Base-by-base conservation (phyloP, 1,140 invertebrate species). In the Oscheius sp. region DNA sequence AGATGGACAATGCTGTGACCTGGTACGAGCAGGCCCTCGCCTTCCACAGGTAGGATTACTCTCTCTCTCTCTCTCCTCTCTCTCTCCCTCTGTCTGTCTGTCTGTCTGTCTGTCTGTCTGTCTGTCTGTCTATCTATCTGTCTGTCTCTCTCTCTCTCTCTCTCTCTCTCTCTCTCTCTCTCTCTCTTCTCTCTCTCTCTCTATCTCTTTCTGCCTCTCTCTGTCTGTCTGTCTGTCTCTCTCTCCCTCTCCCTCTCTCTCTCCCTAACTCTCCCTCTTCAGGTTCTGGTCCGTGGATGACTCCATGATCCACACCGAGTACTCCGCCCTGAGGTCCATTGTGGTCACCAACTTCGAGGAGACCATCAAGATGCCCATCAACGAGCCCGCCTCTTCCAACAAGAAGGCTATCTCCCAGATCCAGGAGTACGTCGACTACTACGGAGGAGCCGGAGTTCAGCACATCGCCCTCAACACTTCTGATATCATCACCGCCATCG, bases 231-330 rank as follows among this genome's bases (percentile, higher is more conserved):
- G n/a, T n/a, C n/a, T n/a, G n/a, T n/a, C n/a, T n/a, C n/a, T n/a
- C n/a, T n/a, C n/a, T n/a, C n/a, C 15, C 32, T n/a, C 13, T 15
- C 23, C 0, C 20, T n/a, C 61, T 32, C 10, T 36, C 36, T 63
- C 26, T 63, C 15, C 20, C 20, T 34, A 63, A 10, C 13, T 10
- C 10, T 4, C 18, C 28, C 28, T 18, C 28, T 45, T 58, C 31
- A 76, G 78, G 58, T 99, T 98, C 85, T 99, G 96, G 96, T 98
- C 95, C 2, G 93, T 99, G 0, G 96, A 99, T 85, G 96, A 99
- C 84, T 90, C 88, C 7, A 94, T 97, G 85, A 89, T 99, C 3
- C 93, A 95, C 84, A 98, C 96, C 0, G 91, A 98, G 82, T 99
- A 91, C 86, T 98, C 96, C 0, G 91, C 95, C 0, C 88, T 99